These are phyloP conservation scores for Myotis brandtii DNA, from an alignment of 2,113 vertebrate species.

Conservation along the genomic window DNA sequence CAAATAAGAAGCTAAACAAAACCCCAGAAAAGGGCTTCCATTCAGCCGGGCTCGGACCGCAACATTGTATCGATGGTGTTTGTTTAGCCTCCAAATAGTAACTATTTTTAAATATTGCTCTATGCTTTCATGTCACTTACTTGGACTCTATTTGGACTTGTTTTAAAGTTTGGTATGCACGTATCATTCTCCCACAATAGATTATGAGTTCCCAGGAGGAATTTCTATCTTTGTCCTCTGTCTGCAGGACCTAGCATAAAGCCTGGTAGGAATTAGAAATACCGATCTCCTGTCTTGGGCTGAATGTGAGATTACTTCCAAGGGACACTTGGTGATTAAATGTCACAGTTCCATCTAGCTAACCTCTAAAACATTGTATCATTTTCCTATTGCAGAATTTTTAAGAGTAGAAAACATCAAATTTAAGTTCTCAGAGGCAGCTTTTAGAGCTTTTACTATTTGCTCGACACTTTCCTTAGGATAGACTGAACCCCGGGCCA, in stretches of 20 bases:
- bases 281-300: not conserved
- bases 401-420: not conserved
- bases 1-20: no score
- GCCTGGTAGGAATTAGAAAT: not conserved
- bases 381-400: slow-evolving; percentile 17
- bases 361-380: slow-evolving; percentile 11
- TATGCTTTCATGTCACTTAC: not conserved
- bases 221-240: not conserved
- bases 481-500: not conserved
- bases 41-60: no score
- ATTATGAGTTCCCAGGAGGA: not conserved
- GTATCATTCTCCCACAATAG: not conserved
- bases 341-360: not conserved
- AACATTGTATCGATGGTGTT: no score
- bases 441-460: not conserved
- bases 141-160: not conserved
- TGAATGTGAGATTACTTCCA: not conserved
- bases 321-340: not conserved
- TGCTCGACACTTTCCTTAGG: not conserved
- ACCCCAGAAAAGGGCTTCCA: no score
- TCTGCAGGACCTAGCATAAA: not conserved
- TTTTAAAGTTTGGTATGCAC: not conserved
- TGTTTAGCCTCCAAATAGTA: not conserved
- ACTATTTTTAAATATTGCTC: not conserved
- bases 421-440: not conserved